Evolutionary conservation across 2,888 invertebrate genomes (phyloP).

Genomic region (Perithous albicinctus): DNA sequence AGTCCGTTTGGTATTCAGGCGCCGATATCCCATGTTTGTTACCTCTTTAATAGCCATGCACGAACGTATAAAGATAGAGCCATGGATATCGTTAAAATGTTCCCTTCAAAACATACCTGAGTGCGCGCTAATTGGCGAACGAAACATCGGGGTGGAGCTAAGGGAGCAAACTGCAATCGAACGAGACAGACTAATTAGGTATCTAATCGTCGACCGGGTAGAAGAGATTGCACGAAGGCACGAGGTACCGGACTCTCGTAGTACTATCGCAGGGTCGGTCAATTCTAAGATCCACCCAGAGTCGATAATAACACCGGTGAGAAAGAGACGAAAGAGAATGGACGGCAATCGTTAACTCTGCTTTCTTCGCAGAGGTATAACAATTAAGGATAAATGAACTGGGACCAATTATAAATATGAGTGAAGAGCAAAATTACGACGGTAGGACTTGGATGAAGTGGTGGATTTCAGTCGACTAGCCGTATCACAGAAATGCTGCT

Average conservation of each 20-base stretch:
- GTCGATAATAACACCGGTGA: constrained; percentile 10
- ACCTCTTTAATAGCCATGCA: constrained; percentile 46
- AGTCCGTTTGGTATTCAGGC: constrained; percentile 1
- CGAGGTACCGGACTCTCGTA: not conserved
- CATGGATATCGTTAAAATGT: constrained; percentile 55
- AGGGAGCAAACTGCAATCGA: constrained; percentile 17
- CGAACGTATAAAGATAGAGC: constrained; percentile 44
- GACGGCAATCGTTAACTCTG: constrained; percentile 28
- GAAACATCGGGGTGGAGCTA: constrained; percentile 42
- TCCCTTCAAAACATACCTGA: not conserved
- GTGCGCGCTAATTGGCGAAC: constrained; percentile 54
- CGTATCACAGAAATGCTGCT: constrained; percentile 50
- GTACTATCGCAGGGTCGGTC: not conserved
- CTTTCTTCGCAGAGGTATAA: constrained; percentile 3
- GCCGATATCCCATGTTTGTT: constrained; percentile 46
- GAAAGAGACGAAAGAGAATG: constrained; percentile 1
- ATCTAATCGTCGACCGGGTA: constrained; percentile 53
- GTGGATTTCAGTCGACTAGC: constrained; percentile 45
- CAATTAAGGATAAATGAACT: constrained; percentile 23
- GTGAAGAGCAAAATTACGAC: constrained; percentile 30
- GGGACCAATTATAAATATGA: constrained; percentile 43
- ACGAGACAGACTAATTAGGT: constrained; percentile 55
- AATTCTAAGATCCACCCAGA: constrained; percentile 24
- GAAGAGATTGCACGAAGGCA: constrained; percentile 11
- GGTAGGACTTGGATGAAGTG: constrained; percentile 16